Evolutionary conservation across 2,888 invertebrate species (phyloP).

Genomic region (Latrodectus hesperus): DNA sequence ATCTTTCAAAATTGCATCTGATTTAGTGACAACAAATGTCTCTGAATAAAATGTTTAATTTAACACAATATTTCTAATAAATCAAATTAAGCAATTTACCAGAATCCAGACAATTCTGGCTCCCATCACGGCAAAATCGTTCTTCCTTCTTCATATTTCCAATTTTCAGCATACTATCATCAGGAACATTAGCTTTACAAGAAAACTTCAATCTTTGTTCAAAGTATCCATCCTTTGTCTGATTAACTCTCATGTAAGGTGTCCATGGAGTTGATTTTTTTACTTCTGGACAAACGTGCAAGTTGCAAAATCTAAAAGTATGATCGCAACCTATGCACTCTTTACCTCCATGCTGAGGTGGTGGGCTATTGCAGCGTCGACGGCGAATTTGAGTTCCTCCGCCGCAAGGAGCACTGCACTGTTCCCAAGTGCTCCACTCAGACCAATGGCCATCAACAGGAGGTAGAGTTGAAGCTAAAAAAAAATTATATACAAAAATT

Average conservation of each 20-base stretch:
- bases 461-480: slow-evolving; percentile 76
- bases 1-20: no score
- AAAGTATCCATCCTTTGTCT: slow-evolving; percentile 78
- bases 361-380: slow-evolving; percentile 84
- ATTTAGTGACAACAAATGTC: no score
- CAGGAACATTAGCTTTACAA: slow-evolving; percentile 86
- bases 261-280: slow-evolving; percentile 85
- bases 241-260: slow-evolving; percentile 80
- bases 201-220: slow-evolving; percentile 86
- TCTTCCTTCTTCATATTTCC: slow-evolving; percentile 86
- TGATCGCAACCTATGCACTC: slow-evolving; percentile 84
- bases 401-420: slow-evolving; percentile 84
- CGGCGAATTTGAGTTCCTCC: slow-evolving; percentile 80
- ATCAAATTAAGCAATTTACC: slow-evolving; percentile 70
- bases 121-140: slow-evolving; percentile 81
- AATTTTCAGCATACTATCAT: slow-evolving; percentile 82
- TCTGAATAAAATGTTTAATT: no score
- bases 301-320: slow-evolving; percentile 86
- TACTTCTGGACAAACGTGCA: slow-evolving; percentile 82
- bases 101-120: slow-evolving; percentile 78
- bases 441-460: slow-evolving; percentile 88
- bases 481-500: neutral
- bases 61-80: no score
- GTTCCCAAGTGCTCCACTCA: slow-evolving; percentile 86
- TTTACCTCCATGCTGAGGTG: slow-evolving; percentile 81